Base-by-base conservation (phyloP, 2,888 invertebrate species). In the Prostheceraeus crozeri region DNA sequence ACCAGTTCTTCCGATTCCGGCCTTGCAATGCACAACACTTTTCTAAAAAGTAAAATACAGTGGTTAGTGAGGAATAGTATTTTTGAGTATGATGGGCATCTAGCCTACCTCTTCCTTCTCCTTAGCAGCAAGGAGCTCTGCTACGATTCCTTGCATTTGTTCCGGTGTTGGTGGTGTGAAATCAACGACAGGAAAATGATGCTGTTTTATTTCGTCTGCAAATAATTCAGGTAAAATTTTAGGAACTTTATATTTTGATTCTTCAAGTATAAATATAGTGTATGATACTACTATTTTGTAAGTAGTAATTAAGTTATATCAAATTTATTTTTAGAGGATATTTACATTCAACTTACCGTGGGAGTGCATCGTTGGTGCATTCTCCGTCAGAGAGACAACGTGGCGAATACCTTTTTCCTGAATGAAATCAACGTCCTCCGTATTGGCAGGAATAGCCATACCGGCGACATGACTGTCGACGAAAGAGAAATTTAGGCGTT, bases 1-100 rank as follows among this genome's bases (percentile, higher is more conserved):
- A 19, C 48, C 48, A 10, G 48, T 27, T 48, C 48, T 48, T 48
- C 48, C 48, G 8, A 6, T 21, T 23, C 48, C 48, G 8, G 8
- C 10, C 8, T 21, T 8, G 25, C 48, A 48, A 14, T 48, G 48
- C 19, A 48, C 48, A 10, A 21, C 48, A 48, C 19, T 8, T 48
- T 48, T 48, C 16, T n/a, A n/a, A n/a, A n/a, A n/a, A n/a, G n/a
- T n/a, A n/a, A n/a, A n/a, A n/a, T n/a, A n/a, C n/a, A n/a, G n/a
- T n/a, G n/a, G n/a, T n/a, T n/a, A n/a, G n/a, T n/a, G n/a, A n/a
- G n/a, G n/a, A n/a, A n/a, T n/a, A n/a, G n/a, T n/a, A n/a, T n/a
- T n/a, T n/a, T n/a, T n/a, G n/a, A n/a, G n/a, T n/a, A n/a, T n/a
- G n/a, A n/a, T n/a, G n/a, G n/a, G n/a, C n/a, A n/a, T n/a, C n/a